Evolutionary conservation across 2,888 invertebrate species (phyloP), one percentile per base, ranked within the genome.

Genomic region (Apamea epomidion): DNA sequence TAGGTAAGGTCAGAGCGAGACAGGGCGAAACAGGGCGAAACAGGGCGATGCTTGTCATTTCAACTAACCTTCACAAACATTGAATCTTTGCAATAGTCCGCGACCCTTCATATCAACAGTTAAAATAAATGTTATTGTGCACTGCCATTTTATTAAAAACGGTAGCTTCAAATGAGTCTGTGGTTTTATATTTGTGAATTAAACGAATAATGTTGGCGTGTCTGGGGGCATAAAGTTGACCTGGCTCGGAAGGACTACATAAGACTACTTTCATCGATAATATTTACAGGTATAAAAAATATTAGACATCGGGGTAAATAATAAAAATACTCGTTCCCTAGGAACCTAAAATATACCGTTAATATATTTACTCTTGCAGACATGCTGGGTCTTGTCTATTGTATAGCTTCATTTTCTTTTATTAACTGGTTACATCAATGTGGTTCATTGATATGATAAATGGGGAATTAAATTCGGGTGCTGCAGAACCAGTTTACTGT

Each of bases 401-500:
- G 32, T 32, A 1, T 14, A 48, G 3, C 1, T 62, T 2, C 8
- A 71, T 37, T 32, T 45, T 32, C 25, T 60, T 29, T 37, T 21
- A 65, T 45, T 42, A 54, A 77, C 18, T 78, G 16, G 25, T 14
- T 29, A 12, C n/a, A 74, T 29, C 6, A 62, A 48, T 48, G 6
- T 48, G 6, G 6, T 58, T 21, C 16, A 76, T 37, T 48, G n/a
- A 32, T 64, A 64, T 18, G 16, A 25, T 42, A 2, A 58, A n/a
- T 29, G 7, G 6, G 37, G 21, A 29, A 68, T 25, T 12, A 3
- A 76, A 60, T 58, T 68, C 18, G 25, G 48, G 58, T 76, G 67
- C 67, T 76, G 67, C 37, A 32, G 8, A 68, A 76, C 76, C 76
- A 60, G 76, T 76, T 76, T 21, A 78, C n/a, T n/a, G n/a, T 14